A percentile compares a stretch with the other conserved stretches of the same genome.
Conservation (phyloP, 1,140 invertebrate genomes). For the Teleogryllus occipitalis region DNA sequence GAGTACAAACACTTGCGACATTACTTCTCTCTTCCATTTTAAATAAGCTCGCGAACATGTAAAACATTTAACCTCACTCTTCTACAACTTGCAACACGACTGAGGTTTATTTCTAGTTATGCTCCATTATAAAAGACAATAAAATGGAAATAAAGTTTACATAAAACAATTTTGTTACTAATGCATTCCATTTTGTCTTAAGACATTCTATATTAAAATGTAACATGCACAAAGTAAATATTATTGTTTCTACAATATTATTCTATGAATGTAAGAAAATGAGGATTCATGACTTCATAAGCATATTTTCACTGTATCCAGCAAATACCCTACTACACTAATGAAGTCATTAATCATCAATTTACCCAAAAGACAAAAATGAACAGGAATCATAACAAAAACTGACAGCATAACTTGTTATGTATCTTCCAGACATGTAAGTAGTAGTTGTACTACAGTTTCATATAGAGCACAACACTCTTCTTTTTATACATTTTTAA, state of each 20-base stretch:
- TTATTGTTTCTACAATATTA: not conserved
- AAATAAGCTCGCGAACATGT: constrained; percentile 28
- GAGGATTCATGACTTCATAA: too few relatives aligned
- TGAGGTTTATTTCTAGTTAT: constrained; percentile 15
- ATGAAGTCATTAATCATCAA: not conserved
- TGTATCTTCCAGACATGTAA: constrained; percentile 14
- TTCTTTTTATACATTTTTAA: constrained; percentile 12
- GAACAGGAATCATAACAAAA: constrained; percentile 11
- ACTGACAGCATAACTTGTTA: constrained; percentile 17
- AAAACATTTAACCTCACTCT: constrained; percentile 20
- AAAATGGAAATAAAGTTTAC: not conserved
- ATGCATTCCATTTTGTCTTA: not conserved
- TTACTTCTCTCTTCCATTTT: constrained; percentile 19
- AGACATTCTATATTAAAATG: not conserved
- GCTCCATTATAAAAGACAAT: constrained; percentile 2
- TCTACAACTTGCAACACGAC: constrained; percentile 20
- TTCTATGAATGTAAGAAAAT: not conserved
- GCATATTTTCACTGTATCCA: too few relatives aligned
- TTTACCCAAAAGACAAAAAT: not conserved
- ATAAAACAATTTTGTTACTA: not conserved
- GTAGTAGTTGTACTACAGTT: constrained; percentile 23
- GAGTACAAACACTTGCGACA: constrained; percentile 23
- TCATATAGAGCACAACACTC: constrained; percentile 14
- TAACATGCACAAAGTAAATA: not conserved
- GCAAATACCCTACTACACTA: too few relatives aligned